Evolutionary conservation across 2,888 invertebrate species (phyloP).

Genomic region (Stenolophus ochropezus): DNA sequence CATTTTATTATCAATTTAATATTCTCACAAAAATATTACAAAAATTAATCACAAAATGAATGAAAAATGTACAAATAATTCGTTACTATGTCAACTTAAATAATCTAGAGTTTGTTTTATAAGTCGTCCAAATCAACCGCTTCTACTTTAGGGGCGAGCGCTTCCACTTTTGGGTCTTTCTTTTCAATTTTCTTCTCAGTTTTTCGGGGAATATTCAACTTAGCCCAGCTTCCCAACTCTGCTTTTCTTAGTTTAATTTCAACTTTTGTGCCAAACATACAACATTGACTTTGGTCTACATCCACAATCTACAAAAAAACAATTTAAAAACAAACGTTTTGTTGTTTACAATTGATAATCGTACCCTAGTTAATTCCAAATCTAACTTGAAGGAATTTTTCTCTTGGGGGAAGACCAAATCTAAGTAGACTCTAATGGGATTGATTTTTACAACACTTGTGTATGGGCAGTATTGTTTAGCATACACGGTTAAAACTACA

Average conservation of each 20-base stretch:
- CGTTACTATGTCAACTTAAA: background rate
- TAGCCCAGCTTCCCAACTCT: constrained; percentile 88
- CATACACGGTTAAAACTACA: constrained; percentile 92
- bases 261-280: constrained; percentile 91
- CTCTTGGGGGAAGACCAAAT: constrained; percentile 87
- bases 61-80: constrained; percentile 2
- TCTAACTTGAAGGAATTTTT: constrained; percentile 84
- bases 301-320: constrained; percentile 86
- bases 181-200: constrained; percentile 63
- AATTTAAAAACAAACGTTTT: background rate
- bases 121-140: constrained; percentile 86
- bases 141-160: constrained; percentile 75
- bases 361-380: constrained; percentile 88
- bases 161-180: constrained; percentile 69
- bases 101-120: no score
- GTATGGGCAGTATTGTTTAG: constrained; percentile 90
- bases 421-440: constrained; percentile 85
- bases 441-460: constrained; percentile 86
- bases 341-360: background rate
- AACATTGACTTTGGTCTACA: constrained; percentile 81
- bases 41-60: background rate
- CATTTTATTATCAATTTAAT: no score
- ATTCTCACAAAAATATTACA: constrained; percentile 6
- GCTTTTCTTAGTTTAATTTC: constrained; percentile 94
- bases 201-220: constrained; percentile 79